Evolutionary conservation across 2,888 invertebrate genomes (phyloP).

Genomic region (Brachyopa scutellaris): DNA sequence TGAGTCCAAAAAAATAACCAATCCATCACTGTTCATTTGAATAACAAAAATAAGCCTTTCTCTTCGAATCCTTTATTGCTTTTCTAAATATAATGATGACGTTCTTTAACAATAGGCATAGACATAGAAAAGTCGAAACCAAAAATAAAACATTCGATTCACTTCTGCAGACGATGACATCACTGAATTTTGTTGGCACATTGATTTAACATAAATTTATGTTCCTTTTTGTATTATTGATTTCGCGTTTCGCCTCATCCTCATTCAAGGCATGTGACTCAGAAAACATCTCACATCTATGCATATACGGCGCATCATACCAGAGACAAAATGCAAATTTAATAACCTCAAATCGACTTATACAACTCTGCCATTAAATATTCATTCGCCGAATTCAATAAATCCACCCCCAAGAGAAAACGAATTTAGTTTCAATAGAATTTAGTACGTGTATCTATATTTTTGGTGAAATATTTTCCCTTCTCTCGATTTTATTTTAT

Average conservation of each 20-base stretch:
- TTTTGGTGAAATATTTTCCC: neutral
- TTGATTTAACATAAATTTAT: neutral
- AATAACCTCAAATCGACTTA: constrained; percentile 41
- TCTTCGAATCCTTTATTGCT: too few species aligned
- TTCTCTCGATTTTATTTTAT: neutral
- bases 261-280: neutral
- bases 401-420: constrained; percentile 13
- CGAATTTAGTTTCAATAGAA: constrained; percentile 25
- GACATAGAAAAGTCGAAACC: neutral
- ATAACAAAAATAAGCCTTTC: too few species aligned
- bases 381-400: constrained; percentile 54
- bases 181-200: neutral
- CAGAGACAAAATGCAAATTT: constrained; percentile 30
- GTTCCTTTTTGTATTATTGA: neutral
- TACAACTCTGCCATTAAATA: constrained; percentile 39
- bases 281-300: neutral
- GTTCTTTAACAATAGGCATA: too few species aligned
- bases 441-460: too few species aligned
- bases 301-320: too few species aligned
- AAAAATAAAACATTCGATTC: neutral
- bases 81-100: too few species aligned
- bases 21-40: too few species aligned
- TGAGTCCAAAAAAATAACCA: too few species aligned
- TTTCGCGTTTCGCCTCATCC: neutral
- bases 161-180: too few species aligned